Evolutionary conservation across 2,797 vertebrate genomes (phyloP).

Genomic region (Chrysolophus pictus): DNA sequence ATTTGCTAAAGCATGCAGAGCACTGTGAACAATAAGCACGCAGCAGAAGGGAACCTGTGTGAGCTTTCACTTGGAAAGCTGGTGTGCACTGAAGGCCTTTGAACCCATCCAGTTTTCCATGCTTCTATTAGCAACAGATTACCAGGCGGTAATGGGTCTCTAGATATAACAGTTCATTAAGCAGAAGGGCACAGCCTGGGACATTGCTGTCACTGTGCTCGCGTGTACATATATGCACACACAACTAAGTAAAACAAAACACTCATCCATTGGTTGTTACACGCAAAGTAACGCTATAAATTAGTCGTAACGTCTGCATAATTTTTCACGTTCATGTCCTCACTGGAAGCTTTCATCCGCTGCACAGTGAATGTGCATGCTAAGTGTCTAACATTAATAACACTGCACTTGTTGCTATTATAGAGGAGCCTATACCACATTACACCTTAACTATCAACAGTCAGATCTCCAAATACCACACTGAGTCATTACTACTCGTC

Average conservation of each 20-base stretch:
- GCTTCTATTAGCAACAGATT: neutral
- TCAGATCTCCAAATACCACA: neutral
- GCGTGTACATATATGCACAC: neutral
- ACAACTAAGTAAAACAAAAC: neutral
- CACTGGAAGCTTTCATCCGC: neutral
- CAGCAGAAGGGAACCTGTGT: neutral
- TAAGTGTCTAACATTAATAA: neutral
- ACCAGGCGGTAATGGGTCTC: neutral
- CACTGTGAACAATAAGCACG: neutral
- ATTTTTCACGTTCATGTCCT: fast-evolving
- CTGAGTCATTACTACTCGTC: fast-evolving
- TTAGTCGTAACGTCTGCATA: neutral
- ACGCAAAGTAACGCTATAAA: neutral
- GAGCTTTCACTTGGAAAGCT: neutral
- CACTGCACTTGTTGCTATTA: neutral
- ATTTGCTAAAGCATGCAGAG: neutral
- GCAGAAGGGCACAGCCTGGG: neutral
- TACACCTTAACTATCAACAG: neutral
- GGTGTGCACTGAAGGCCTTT: neutral
- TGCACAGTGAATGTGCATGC: neutral
- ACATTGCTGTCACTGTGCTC: neutral
- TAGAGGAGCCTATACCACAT: neutral
- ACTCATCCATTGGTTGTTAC: fast-evolving
- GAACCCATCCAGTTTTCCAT: neutral
- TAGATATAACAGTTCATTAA: neutral